Conservation (phyloP, 2,113 vertebrate genomes). For the Emydura subglobosa region DNA sequence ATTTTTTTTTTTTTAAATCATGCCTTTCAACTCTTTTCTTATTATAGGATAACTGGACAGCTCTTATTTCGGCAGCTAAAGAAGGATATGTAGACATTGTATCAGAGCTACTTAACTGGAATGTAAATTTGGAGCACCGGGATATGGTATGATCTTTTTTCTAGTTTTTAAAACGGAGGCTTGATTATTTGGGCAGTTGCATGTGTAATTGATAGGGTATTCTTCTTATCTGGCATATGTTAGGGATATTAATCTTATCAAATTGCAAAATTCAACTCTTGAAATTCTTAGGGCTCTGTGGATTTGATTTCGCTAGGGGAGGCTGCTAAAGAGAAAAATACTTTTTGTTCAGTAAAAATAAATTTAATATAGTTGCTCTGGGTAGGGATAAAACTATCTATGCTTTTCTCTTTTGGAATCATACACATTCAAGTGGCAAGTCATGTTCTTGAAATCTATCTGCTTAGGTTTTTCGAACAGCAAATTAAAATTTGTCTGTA, state of each 20-base stretch:
- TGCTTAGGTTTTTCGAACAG: background rate
- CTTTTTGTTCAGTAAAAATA: background rate
- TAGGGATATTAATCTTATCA: background rate
- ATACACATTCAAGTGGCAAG: background rate
- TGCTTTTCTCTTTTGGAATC: background rate
- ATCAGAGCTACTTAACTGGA: conserved; percentile 88
- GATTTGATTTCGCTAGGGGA: background rate
- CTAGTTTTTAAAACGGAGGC: background rate
- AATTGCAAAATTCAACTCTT: background rate
- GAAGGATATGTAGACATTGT: conserved; percentile 92
- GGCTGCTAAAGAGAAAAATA: background rate
- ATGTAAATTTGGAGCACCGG: conserved; percentile 91
- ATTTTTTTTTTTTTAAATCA: background rate
- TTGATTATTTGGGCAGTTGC: background rate
- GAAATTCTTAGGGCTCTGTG: background rate
- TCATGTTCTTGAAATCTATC: background rate
- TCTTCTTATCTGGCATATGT: background rate
- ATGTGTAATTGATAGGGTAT: background rate
- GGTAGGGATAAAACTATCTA: background rate
- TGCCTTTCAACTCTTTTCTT: background rate
- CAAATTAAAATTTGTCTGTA: background rate
- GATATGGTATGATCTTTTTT: conserved; percentile 88
- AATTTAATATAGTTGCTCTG: background rate
- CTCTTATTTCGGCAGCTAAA: conserved; percentile 95
- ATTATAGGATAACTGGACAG: conserved; percentile 96